Conservation (phyloP, 2,797 vertebrate genomes). For the Echeneis naucrates region DNA sequence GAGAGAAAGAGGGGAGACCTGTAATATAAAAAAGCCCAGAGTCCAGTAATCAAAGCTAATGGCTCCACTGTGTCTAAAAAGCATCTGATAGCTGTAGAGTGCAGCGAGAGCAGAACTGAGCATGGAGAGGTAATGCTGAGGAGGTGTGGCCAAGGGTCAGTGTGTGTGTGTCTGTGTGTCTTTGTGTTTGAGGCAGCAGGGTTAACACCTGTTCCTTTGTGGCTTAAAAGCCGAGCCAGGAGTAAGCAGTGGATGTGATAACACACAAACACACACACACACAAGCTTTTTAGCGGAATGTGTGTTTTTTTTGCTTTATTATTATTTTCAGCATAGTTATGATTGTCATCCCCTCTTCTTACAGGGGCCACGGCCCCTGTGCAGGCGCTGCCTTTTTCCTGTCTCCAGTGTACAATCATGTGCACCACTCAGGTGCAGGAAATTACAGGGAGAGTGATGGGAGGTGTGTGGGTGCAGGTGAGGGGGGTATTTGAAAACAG, state of each 20-base stretch:
- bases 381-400: conserved; percentile 40
- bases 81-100: conserved; percentile 74
- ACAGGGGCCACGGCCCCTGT: conserved; percentile 58
- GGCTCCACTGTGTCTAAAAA: conserved; percentile 79
- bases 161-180: conserved; percentile 40
- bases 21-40: conserved; percentile 51
- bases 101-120: conserved; percentile 43
- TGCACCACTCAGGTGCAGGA: conserved; percentile 76
- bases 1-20: conserved; percentile 46
- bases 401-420: conserved; percentile 72
- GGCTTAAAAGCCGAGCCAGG: conserved; percentile 72
- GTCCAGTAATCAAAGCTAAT: conserved; percentile 85
- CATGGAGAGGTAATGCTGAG: conserved; percentile 27
- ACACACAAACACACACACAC: conserved; percentile 15
- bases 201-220: conserved; percentile 93
- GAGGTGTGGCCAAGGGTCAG: conserved; percentile 58
- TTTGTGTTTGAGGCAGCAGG: conserved; percentile 41
- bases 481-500: conserved; percentile 23
- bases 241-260: conserved; percentile 70
- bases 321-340: conserved; percentile 73
- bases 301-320: conserved; percentile 73
- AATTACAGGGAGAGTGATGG: conserved; percentile 71
- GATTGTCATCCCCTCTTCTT: conserved; percentile 67
- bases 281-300: conserved; percentile 74
- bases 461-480: conserved; percentile 14